Base-by-base conservation (phyloP, 2,888 invertebrate species). In the Rutpela maculata region DNA sequence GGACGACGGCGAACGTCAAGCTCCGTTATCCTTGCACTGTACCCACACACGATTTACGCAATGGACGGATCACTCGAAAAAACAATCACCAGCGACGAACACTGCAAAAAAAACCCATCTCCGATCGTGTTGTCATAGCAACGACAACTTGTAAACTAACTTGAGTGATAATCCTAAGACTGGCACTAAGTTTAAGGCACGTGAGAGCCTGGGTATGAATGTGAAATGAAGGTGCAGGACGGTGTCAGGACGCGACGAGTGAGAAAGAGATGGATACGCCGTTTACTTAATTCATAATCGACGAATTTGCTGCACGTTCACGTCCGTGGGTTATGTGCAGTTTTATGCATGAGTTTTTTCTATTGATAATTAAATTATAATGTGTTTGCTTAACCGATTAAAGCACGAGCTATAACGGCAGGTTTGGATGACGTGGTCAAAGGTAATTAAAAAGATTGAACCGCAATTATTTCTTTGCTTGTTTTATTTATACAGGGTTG, bases 131-230 rank as follows among this genome's bases (percentile, higher is more conserved):
- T 18, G 77, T 65, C 78, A 74, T 76, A 62, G 67, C 80, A 73
- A 79, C 75, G 74, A 62, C 69, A 65, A 31, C 74, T 76, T 68
- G 59, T 62, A 56, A 77, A 80, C 80, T 79, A 76, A 80, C 76
- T 77, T 65, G 75, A 18, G 26, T 71, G 76, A 76, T 76, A 76
- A 72, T 76, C 72, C 70, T 68, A 43, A 50, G 71, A 66, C 18
- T 66, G 59, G 70, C 57, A 70, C 70, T 22, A 63, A 75, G 17
- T 56, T 65, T 17, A 38, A 43, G 69, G 59, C 69, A 69, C 69
- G 69, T 38, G 69, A 56, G 68, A 19, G 18, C 18, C 43, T 17
- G 12, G 50, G 43, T n/a, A 19, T 26, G 68, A 68, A 56, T 56
- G 56, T 15, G 10, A 55, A 56, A 15, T 10, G n/a, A 38, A n/a